Evolutionary conservation across 2,113 vertebrate genomes (phyloP), one percentile per base, ranked within the genome.

Genomic region (Paracanthobrama guichenoti): DNA sequence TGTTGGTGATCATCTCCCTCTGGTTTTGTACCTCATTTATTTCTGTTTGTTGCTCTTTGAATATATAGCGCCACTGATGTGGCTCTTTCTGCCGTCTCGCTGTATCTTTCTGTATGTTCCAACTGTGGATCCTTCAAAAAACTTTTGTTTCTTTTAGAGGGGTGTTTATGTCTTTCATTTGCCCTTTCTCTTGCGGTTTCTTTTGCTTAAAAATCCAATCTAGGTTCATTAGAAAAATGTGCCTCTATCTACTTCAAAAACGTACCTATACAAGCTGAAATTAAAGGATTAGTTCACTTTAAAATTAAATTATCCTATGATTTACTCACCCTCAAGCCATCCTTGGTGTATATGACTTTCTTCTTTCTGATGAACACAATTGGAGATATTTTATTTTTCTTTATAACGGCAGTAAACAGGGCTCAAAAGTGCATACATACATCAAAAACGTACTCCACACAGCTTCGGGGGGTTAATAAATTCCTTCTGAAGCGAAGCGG

Each of bases 91-190:
- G 69, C 3, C 3, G 12, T 80, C 59, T 44, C 10, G n/a, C 78
- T 79, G 59, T 79, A 79, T 79, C 78, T 64, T 31, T 79, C 60
- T 79, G 77, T 46, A 20, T 20, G n/a, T 79, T 28, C 77, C 57
- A 39, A 46, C 67, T 39, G n/a, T 28, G 22, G 11, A 26, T 44
- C n/a, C 24, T 81, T 62, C n/a, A 72, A 13, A 60, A 13, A 53
- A 35, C 44, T 7, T 31, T 39, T 57, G 14, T 74, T 31, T 31
- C 53, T 80, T 46, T 80, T 11, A 48, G 20, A 16, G 10, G 28
- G 22, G 1, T 55, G 50, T 57, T 22, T n/a, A 59, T 24, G 14
- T 55, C 9, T 35, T 69, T 71, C 31, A 42, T 8, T 80, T 8
- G 6, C n/a, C 18, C 44, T 50, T 50, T 64, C 10, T 22, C 16